phyloP scores from a whole-genome alignment of 2,888 invertebrate species.

The Villa cingulata region DNA sequence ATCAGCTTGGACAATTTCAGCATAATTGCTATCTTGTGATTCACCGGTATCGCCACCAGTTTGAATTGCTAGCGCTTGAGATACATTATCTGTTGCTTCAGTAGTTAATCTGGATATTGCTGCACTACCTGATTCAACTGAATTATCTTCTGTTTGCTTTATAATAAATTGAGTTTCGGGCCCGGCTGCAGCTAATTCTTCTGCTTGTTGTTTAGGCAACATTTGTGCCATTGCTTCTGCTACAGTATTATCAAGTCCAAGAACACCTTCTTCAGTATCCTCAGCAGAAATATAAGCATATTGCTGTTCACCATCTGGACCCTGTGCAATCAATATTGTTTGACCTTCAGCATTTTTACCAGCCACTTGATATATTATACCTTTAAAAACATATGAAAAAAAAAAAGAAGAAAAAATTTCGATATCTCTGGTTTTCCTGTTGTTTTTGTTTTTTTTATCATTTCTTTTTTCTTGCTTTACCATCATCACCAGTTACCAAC shows the following conservation, averaged over 20 bases:
- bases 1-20: constrained; percentile 73
- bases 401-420: background rate
- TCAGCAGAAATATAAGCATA: constrained; percentile 52
- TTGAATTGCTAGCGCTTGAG: constrained; percentile 14
- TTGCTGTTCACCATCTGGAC: constrained; percentile 61
- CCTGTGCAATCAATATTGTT: constrained; percentile 58
- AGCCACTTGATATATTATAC: constrained; percentile 45
- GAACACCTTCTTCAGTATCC: constrained; percentile 42
- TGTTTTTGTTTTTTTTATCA: too few species aligned
- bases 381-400: background rate
- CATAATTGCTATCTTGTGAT: constrained; percentile 59
- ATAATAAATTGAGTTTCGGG: constrained; percentile 28
- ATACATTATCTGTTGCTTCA: constrained; percentile 12
- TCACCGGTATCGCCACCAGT: constrained; percentile 26
- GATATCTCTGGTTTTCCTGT: constrained; percentile 40
- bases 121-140: constrained; percentile 13
- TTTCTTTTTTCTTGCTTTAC: constrained; percentile 43
- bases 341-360: constrained; percentile 71
- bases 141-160: constrained; percentile 24
- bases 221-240: constrained; percentile 33
- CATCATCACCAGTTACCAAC: constrained; percentile 71
- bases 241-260: constrained; percentile 35
- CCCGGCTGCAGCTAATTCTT: constrained; percentile 21
- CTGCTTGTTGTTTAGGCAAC: constrained; percentile 26
- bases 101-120: constrained; percentile 15